Evolutionary conservation across 2,797 vertebrate genomes (phyloP), one percentile per base, ranked within the genome.

Genomic region (Falco biarmicus): DNA sequence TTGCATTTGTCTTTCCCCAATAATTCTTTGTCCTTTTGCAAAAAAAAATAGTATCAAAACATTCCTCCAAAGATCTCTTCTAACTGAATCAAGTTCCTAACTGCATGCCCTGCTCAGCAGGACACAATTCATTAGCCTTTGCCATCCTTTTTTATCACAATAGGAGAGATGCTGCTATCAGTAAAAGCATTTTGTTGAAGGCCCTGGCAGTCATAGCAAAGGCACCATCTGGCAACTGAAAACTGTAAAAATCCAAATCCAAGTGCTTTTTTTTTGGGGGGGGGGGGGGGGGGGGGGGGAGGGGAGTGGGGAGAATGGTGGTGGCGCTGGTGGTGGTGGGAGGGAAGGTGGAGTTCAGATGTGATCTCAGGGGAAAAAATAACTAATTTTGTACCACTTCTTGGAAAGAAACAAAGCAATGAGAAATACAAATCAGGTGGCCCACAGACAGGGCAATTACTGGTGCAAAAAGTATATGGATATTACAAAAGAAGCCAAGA

Each of bases 231-330:
- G 34, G 26, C 26, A 90, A 13, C 1, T 59, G 39, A 87, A 88
- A 94, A 86, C 15, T 47, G 10, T 41, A 20, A 93, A 89, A 43
- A 41, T 85, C 29, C 17, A 73, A 25, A 50, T 17, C 6, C 20
- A 63, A 61, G 29, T 5, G 26, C 32, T 43, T n/a, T 41, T 41
- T 41, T 41, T 80, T 69, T 53, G 19, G 10, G 1, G 1, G 17
- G 2, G 14, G 10, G 2, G 14, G 10, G 4, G 4, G 5, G 10
- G 34, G 34, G 34, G n/a, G 1, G 16, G 14, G 3, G 2, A 4
- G 37, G 37, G 37, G 37, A 37, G 37, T 10, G 37, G 37, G 37
- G 37, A 37, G 37, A 37, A 37, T 11, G 37, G 37, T 37, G 37
- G 37, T 41, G 41, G 41, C 15, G 41, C 13, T 41, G 41, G 41